These are phyloP conservation scores for Plectropomus leopardus DNA, from an alignment of 2,113 vertebrate genomes.

Conservation along the genomic window DNA sequence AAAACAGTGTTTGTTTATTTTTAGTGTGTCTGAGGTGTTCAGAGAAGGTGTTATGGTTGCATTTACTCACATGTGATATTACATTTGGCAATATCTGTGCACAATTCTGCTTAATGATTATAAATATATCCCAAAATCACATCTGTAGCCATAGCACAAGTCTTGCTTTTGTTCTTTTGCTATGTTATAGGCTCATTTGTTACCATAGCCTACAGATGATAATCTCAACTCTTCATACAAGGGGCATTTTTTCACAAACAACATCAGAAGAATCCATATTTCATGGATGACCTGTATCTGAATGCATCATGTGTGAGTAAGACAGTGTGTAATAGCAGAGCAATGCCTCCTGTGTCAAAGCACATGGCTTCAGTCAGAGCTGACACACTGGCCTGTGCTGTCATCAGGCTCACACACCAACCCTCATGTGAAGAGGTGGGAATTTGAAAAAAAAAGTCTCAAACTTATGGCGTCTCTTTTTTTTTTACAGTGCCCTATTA, in stretches of 20 bases:
- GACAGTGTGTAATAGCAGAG: constrained; percentile 29
- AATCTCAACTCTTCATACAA: background rate
- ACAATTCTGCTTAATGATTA: background rate
- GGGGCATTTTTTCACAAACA: background rate
- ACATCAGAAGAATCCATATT: background rate
- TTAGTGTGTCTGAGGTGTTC: background rate
- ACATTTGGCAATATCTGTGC: background rate
- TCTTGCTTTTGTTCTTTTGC: background rate
- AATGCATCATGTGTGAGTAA: constrained; percentile 53
- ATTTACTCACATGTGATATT: background rate
- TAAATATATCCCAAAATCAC: background rate
- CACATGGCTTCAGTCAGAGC: constrained; percentile 69
- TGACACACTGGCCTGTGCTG: constrained; percentile 63
- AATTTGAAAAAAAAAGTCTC: constrained; percentile 11
- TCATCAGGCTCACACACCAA: constrained; percentile 51
- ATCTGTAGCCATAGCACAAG: background rate
- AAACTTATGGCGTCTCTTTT: background rate
- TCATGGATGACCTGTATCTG: constrained; percentile 27
- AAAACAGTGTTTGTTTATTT: background rate
- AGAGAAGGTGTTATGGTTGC: no score
- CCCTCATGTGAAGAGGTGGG: constrained; percentile 51
- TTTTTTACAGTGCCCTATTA: background rate
- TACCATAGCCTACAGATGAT: background rate
- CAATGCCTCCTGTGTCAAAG: constrained; percentile 44
- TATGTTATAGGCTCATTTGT: background rate